A percentile compares a stretch with the other conserved stretches of the same genome.
phyloP scores from a whole-genome alignment of 1,140 invertebrate species.

The Eufriesea mexicana region DNA sequence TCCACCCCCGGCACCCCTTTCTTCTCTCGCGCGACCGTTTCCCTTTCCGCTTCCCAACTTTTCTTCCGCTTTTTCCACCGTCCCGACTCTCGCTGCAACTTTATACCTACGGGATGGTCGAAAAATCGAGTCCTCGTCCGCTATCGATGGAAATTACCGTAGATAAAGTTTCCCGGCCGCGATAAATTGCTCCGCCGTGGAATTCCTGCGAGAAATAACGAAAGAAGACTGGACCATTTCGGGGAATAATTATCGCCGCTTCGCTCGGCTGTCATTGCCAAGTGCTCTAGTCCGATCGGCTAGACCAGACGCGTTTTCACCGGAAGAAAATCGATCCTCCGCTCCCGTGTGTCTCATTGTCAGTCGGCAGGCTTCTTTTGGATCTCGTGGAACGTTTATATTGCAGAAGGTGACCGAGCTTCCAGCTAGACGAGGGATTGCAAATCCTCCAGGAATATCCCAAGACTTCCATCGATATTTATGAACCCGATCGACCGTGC shows the following conservation, averaged over 20 bases:
- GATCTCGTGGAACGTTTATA: conserved; percentile 56
- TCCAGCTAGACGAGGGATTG: conserved; percentile 39
- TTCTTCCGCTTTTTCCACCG: not conserved
- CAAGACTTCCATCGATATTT: conserved; percentile 56
- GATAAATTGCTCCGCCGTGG: too few relatives aligned
- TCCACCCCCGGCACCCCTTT: not conserved
- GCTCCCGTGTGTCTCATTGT: conserved; percentile 53
- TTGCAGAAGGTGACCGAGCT: conserved; percentile 55
- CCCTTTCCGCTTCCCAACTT: conserved; percentile 4
- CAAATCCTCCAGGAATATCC: conserved; percentile 59
- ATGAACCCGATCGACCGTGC: conserved; percentile 56
- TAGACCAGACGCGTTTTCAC: not conserved
- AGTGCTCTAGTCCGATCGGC: too few relatives aligned
- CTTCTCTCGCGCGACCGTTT: conserved; percentile 50
- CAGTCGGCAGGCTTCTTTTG: conserved; percentile 27
- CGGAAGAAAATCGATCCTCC: conserved; percentile 34
- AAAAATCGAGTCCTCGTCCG: not conserved
- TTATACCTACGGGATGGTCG: not conserved
- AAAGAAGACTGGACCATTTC: too few relatives aligned
- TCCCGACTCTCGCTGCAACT: not conserved
- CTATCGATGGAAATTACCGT: too few relatives aligned
- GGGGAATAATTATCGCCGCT: too few relatives aligned
- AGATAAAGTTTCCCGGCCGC: too few relatives aligned
- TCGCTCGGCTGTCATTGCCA: too few relatives aligned
- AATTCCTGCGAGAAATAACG: too few relatives aligned